Evolutionary conservation across 2,888 invertebrate genomes (phyloP), one percentile per base, ranked within the genome.

Genomic region (Neoascia interrupta): DNA sequence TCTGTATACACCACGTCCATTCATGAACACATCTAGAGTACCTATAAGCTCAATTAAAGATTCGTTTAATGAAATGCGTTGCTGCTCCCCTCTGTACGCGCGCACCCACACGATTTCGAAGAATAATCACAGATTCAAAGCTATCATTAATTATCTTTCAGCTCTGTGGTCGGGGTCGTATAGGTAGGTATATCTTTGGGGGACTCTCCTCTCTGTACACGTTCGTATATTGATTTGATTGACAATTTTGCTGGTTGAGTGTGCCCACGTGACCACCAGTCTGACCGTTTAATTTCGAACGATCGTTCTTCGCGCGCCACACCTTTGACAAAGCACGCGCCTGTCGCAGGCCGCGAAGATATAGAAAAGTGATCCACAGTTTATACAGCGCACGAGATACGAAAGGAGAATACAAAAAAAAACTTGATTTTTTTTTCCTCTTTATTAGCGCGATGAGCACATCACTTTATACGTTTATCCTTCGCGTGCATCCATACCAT

Each of bases 251-350:
- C 79, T 70, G 16, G 72, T 53, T 79, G 79, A 73, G 79, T 79
- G 73, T 79, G 79, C 79, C 79, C 79, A 79, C 79, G 79, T 79
- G 79, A 79, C 79, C 79, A 79, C 66, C n/a, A 68, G 73, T 68
- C 66, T 79, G 79, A 79, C 79, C 79, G 73, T 79, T 79, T 79
- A 79, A 79, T 79, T 79, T 58, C 66, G 10, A 68, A 68, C 73
- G 73, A 79, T 79, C 73, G 61, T 79, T 73, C 73, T 79, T 79
- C 61, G 61, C 68, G 56, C 73, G 61, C 60, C 79, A 79, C 79
- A 64, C 73, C 66, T 79, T 70, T 53, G 73, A 73, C 43, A 61
- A 61, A 79, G 79, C 79, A 79, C 79, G 79, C 79, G 79, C 73
- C 73, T 79, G 79, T 73, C 79, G 79, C 73, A 79, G 73, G 79